phyloP scores from a whole-genome alignment of 2,797 vertebrate genomes.

The Pelodytes ibericus region DNA sequence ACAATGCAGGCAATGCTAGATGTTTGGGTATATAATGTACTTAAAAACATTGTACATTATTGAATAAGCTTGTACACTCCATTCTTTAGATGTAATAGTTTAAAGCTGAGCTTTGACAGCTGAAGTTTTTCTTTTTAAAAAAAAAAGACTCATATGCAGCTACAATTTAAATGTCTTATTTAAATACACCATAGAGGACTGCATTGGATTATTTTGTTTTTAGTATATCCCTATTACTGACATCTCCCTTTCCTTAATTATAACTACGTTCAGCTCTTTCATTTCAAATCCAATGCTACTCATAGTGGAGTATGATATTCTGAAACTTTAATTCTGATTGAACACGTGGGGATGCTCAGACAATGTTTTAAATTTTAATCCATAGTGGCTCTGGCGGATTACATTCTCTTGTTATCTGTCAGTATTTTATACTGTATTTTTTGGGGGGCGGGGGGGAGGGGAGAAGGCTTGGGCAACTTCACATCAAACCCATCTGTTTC shows the following conservation, averaged over 20 bases:
- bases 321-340: constrained; percentile 46
- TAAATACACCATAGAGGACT: constrained; percentile 28
- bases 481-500: constrained; percentile 65
- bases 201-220: constrained; percentile 33
- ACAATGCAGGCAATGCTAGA: not conserved
- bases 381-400: constrained; percentile 62
- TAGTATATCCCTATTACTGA: constrained; percentile 21
- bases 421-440: constrained; percentile 64
- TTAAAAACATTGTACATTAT: not conserved
- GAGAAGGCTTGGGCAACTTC: constrained; percentile 65
- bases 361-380: constrained; percentile 72
- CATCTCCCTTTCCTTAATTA: constrained; percentile 33
- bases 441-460: too few relatives aligned
- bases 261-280: constrained; percentile 6
- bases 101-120: constrained; percentile 9
- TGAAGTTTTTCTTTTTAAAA: constrained; percentile 23
- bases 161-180: constrained; percentile 15
- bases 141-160: constrained; percentile 16
- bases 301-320: constrained; percentile 27
- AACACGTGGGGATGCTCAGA: constrained; percentile 54
- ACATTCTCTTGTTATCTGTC: constrained; percentile 65
- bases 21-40: not conserved
- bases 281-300: constrained; percentile 26
- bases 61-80: constrained; percentile 8
- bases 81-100: constrained; percentile 12